Conservation (phyloP, 2,797 vertebrate species). For the Dipus sagitta region DNA sequence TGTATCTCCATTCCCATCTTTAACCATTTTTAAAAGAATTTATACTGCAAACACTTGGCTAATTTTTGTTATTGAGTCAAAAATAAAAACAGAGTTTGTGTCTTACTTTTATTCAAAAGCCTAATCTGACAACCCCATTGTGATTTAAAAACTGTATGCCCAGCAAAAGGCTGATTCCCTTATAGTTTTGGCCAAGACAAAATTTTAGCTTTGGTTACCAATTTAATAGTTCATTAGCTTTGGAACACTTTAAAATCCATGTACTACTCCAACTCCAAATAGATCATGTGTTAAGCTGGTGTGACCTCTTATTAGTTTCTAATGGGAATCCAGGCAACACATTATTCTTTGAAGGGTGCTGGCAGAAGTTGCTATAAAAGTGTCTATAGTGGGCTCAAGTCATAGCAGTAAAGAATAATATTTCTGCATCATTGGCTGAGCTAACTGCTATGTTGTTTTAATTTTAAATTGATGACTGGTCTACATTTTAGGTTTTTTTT, state of each 20-base stretch:
- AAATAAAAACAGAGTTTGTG: background rate
- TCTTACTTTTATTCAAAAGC: slow-evolving; percentile 36
- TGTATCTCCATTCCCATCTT: background rate
- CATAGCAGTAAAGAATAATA: slow-evolving; percentile 1
- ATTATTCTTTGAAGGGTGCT: slow-evolving; percentile 40
- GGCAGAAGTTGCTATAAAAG: slow-evolving; percentile 16
- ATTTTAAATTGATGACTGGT: slow-evolving; percentile 45
- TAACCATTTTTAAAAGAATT: background rate
- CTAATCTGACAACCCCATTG: background rate
- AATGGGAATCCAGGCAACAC: slow-evolving; percentile 16
- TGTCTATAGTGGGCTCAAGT: background rate
- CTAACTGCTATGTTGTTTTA: slow-evolving; percentile 45
- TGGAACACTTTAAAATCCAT: slow-evolving; percentile 51
- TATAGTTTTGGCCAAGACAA: background rate
- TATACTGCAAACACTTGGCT: background rate
- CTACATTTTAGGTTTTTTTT: slow-evolving; percentile 5
- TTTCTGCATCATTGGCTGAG: slow-evolving; percentile 17
- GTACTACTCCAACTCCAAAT: slow-evolving; percentile 13
- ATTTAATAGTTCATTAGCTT: slow-evolving; percentile 54
- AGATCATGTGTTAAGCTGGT: slow-evolving; percentile 7
- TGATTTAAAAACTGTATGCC: slow-evolving; percentile 34
- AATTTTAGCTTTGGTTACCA: slow-evolving; percentile 29
- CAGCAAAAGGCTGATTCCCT: background rate
- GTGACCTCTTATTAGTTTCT: slow-evolving; percentile 22
- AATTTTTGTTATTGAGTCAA: background rate